A percentile compares a stretch with the other conserved stretches of the same genome.
These are phyloP conservation scores for Cydia fagiglandana DNA, from an alignment of 1,140 invertebrate genomes.

Conservation along the genomic window DNA sequence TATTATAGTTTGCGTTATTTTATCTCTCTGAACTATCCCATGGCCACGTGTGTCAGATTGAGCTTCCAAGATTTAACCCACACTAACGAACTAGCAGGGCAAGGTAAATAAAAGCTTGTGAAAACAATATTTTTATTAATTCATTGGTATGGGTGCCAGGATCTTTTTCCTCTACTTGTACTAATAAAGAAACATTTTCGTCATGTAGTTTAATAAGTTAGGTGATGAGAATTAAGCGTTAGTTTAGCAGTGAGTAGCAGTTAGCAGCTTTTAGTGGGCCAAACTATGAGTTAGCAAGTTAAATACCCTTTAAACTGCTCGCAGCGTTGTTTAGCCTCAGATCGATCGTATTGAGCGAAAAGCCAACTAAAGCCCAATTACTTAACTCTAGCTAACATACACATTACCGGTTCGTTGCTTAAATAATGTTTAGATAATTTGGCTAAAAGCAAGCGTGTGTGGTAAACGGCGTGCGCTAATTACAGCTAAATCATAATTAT, in stretches of 20 bases:
- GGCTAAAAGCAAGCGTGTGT: conserved; percentile 20
- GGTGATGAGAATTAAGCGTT: not conserved
- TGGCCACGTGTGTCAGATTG: no score
- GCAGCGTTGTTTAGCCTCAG: not conserved
- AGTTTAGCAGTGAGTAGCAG: not conserved
- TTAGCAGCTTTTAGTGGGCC: not conserved
- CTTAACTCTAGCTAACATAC: not conserved
- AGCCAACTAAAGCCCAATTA: conserved; percentile 15
- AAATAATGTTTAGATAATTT: conserved; percentile 26
- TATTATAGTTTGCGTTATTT: no score
- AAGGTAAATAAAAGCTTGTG: no score
- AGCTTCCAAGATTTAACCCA: no score
- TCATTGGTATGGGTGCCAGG: no score
- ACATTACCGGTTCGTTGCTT: not conserved
- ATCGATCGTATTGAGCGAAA: not conserved
- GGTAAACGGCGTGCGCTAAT: conserved; percentile 3
- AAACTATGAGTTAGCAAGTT: not conserved
- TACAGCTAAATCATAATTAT: conserved; percentile 21
- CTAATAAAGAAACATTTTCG: no score
- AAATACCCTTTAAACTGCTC: not conserved
- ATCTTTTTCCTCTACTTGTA: no score
- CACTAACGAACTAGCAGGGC: no score
- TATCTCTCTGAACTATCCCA: no score
- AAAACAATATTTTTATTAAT: no score
- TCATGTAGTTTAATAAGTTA: no score